phyloP scores from a whole-genome alignment of 2,797 vertebrate genomes.

The Protonibea diacanthus region DNA sequence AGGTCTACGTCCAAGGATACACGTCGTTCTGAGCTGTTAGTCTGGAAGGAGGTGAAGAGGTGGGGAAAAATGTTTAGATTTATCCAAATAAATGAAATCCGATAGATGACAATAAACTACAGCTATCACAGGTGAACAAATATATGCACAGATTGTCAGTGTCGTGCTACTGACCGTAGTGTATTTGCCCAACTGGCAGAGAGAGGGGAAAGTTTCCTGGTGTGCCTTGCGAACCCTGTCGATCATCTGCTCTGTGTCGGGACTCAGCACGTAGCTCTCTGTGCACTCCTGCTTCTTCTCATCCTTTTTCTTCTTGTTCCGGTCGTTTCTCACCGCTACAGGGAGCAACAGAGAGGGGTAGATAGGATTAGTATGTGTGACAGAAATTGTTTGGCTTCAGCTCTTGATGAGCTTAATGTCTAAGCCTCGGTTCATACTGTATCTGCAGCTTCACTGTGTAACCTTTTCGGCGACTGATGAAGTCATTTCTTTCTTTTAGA shows the following conservation, averaged over 20 bases:
- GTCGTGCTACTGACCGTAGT: conserved; percentile 90
- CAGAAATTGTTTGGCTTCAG: not conserved
- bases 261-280: conserved; percentile 93
- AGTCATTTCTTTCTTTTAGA: not conserved
- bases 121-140: conserved; percentile 1
- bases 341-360: conserved; percentile 3
- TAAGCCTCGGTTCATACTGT: not conserved
- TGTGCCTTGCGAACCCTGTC: conserved; percentile 98
- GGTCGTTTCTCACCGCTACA: conserved; percentile 95
- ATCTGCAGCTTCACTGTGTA: not conserved
- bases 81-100: not conserved
- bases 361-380: conserved; percentile 9
- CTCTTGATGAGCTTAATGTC: not conserved
- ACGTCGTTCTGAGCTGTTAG: conserved; percentile 96
- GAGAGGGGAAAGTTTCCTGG: conserved; percentile 97
- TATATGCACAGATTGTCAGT: not conserved
- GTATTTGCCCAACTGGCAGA: conserved; percentile 99
- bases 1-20: conserved; percentile 96
- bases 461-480: not conserved
- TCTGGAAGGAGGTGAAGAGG: conserved; percentile 76
- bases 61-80: not conserved
- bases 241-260: conserved; percentile 96
- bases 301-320: conserved; percentile 99
- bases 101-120: not conserved
- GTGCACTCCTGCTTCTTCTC: conserved; percentile 93